These are phyloP conservation scores for Planococcus citri DNA, from an alignment of 1,140 invertebrate species.

Conservation along the genomic window DNA sequence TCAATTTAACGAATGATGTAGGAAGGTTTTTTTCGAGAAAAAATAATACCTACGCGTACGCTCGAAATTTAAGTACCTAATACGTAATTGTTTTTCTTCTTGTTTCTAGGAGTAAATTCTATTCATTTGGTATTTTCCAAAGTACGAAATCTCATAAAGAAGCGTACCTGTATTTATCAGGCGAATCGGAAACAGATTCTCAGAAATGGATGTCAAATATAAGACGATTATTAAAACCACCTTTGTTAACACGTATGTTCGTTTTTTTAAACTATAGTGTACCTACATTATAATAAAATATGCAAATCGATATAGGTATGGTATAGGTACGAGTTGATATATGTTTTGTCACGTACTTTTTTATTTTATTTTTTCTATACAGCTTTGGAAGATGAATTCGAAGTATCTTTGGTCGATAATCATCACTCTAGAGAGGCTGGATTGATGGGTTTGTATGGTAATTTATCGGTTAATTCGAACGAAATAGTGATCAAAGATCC, in stretches of 20 bases:
- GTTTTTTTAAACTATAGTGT: too few species aligned
- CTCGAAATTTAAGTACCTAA: too few species aligned
- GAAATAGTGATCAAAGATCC: conserved; percentile 40
- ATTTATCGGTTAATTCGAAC: conserved; percentile 35
- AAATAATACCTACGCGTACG: neutral
- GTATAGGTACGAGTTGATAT: too few species aligned
- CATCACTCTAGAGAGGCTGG: conserved; percentile 39
- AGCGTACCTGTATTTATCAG: conserved; percentile 39
- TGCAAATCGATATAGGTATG: neutral
- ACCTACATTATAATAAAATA: neutral
- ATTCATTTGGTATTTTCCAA: conserved; percentile 41
- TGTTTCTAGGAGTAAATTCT: conserved; percentile 35
- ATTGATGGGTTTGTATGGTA: conserved; percentile 39
- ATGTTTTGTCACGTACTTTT: too few species aligned
- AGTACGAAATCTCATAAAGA: conserved; percentile 31
- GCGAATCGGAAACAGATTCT: conserved; percentile 39
- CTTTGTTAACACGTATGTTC: conserved; percentile 31
- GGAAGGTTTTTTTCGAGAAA: too few species aligned
- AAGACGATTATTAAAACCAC: conserved; percentile 37
- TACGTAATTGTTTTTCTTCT: conserved; percentile 2
- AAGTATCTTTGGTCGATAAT: conserved; percentile 42
- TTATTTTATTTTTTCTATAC: conserved; percentile 25
- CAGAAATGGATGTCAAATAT: conserved; percentile 43
- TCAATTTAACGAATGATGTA: too few species aligned
- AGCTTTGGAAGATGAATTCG: conserved; percentile 35